Percentiles rank a stretch among this genome's conserved stretches.
Conservation (phyloP, 1,140 invertebrate genomes). For the Fopius arisanus region DNA sequence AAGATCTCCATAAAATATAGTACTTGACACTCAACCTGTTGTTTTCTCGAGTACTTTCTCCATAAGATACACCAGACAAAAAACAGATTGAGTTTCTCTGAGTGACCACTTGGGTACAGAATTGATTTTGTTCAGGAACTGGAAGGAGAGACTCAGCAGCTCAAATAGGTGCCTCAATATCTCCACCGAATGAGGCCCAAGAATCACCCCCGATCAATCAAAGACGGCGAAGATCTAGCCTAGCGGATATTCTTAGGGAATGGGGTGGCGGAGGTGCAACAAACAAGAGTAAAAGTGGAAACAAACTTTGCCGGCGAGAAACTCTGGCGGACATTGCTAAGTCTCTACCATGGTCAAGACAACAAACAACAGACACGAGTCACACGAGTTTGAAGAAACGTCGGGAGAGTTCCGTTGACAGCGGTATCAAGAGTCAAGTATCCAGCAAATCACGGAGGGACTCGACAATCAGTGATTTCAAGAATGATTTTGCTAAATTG, state of each 20-base stretch:
- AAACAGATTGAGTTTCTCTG: no score
- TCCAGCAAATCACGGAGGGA: slow-evolving; percentile 74
- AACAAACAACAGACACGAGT: slow-evolving; percentile 66
- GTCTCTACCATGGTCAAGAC: slow-evolving; percentile 73
- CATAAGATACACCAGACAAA: no score
- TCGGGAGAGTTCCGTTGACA: slow-evolving; percentile 83
- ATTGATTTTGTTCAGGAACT: slow-evolving; percentile 50
- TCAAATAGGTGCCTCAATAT: slow-evolving; percentile 82
- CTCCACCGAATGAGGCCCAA: slow-evolving; percentile 76
- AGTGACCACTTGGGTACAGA: neutral
- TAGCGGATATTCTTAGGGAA: slow-evolving; percentile 85
- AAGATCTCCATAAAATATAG: neutral
- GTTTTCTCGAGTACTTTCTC: no score
- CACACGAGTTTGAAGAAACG: slow-evolving; percentile 69
- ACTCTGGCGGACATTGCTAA: slow-evolving; percentile 83
- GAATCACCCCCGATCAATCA: slow-evolving; percentile 73
- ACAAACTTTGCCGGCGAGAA: slow-evolving; percentile 80
- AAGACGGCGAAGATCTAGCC: slow-evolving; percentile 79
- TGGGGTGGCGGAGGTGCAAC: slow-evolving; percentile 80
- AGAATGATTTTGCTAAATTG: slow-evolving; percentile 74
- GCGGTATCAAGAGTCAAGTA: slow-evolving; percentile 78
- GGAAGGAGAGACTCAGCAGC: slow-evolving; percentile 86
- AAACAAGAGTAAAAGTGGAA: slow-evolving; percentile 69
- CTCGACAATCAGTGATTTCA: slow-evolving; percentile 75
- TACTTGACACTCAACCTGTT: no score